Conservation (phyloP, 2,797 vertebrate species). For the Stomatorhinus walkeri region DNA sequence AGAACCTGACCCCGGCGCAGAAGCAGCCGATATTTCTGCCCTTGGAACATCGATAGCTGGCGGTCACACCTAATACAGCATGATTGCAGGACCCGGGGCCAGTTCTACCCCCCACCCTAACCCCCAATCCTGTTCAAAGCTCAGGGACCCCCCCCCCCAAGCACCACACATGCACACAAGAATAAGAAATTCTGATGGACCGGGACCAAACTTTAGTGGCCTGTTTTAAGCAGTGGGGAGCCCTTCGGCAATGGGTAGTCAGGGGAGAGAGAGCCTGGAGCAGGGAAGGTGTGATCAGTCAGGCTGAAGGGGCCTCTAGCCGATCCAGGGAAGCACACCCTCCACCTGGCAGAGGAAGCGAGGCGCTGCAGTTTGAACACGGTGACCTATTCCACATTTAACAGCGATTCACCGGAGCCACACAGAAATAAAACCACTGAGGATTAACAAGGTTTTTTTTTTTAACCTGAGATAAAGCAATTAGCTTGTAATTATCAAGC, state of each 20-base stretch:
- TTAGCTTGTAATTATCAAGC: conserved; percentile 28
- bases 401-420: neutral
- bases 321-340: neutral
- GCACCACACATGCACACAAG: neutral
- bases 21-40: conserved; percentile 1
- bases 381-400: neutral
- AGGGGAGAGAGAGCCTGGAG: neutral
- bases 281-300: neutral
- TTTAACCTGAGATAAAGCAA: conserved; percentile 24
- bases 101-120: neutral
- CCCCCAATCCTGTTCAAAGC: neutral
- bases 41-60: neutral
- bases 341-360: neutral
- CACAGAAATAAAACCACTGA: neutral
- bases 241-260: neutral
- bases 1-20: no score
- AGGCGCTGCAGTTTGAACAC: neutral
- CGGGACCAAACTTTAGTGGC: neutral
- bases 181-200: neutral
- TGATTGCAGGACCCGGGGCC: neutral
- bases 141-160: neutral
- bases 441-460: conserved; percentile 27
- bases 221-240: neutral
- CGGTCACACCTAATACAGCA: neutral
- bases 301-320: neutral